Evolutionary conservation across 2,113 vertebrate genomes (phyloP).

Genomic region (Mustela nigripes): DNA sequence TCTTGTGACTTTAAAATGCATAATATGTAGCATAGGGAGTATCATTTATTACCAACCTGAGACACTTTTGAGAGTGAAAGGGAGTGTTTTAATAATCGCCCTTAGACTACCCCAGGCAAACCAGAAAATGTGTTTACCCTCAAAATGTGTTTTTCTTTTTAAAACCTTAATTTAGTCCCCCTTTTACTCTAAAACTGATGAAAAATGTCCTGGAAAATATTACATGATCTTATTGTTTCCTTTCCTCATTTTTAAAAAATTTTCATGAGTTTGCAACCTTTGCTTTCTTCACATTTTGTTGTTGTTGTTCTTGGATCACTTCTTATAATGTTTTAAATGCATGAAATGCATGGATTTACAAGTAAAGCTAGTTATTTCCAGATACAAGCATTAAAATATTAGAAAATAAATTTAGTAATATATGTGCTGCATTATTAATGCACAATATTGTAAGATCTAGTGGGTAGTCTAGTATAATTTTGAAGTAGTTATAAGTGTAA

Average conservation of each 20-base stretch:
- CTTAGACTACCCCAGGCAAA: background rate
- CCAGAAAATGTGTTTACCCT: background rate
- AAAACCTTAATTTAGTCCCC: background rate
- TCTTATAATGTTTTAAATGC: background rate
- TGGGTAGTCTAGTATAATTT: background rate
- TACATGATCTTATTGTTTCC: background rate
- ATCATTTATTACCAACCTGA: background rate
- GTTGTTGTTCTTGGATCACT: background rate
- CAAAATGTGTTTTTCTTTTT: background rate
- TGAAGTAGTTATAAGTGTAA: background rate
- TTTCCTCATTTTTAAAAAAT: background rate
- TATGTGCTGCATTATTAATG: background rate
- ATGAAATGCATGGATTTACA: background rate
- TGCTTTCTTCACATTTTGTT: background rate
- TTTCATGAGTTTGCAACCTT: background rate
- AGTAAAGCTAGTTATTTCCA: background rate
- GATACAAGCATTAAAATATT: background rate
- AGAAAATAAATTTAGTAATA: background rate
- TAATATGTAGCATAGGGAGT: background rate
- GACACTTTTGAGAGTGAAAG: background rate
- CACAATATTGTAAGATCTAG: background rate
- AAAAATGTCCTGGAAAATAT: background rate
- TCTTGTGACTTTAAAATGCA: background rate
- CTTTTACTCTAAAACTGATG: background rate
- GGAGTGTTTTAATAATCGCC: background rate